Evolutionary conservation across 2,888 invertebrate genomes (phyloP).

Genomic region (Platycnemis pennipes): DNA sequence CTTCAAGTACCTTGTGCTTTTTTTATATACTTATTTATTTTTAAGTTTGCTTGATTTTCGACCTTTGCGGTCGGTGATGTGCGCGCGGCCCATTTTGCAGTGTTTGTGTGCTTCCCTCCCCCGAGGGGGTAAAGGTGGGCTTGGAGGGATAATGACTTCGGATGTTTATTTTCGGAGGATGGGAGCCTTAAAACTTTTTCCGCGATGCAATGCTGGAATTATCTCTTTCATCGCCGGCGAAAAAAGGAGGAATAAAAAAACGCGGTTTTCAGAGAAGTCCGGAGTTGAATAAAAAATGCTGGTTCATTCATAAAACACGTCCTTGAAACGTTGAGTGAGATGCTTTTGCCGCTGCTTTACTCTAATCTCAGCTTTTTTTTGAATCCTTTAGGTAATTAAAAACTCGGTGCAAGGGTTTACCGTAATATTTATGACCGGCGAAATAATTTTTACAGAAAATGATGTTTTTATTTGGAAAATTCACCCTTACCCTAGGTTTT

Average conservation of each 20-base stretch:
- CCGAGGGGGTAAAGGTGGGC: background rate
- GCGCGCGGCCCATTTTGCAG: background rate
- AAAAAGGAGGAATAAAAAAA: conserved; percentile 8
- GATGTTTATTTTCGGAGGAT: conserved; percentile 59
- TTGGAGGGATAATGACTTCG: conserved; percentile 53
- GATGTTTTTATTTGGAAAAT: background rate
- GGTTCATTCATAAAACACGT: conserved; percentile 15
- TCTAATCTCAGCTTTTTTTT: conserved; percentile 29
- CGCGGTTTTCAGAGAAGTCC: conserved; percentile 22
- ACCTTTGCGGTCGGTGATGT: background rate
- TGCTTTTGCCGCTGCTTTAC: conserved; percentile 2
- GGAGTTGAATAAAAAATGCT: background rate
- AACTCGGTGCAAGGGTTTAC: background rate
- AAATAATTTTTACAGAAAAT: background rate
- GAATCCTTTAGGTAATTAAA: conserved; percentile 23
- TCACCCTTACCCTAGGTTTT: background rate
- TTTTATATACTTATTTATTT: background rate
- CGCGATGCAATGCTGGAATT: conserved; percentile 34
- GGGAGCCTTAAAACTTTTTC: conserved; percentile 39
- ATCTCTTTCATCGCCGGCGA: conserved; percentile 45
- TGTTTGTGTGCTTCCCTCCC: conserved; percentile 13
- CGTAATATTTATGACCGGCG: background rate
- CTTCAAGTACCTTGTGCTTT: background rate
- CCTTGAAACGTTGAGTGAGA: conserved; percentile 3
- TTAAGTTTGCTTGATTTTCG: background rate